These are phyloP conservation scores for Drosophila tropicalis DNA, from an alignment of 1,140 invertebrate species.

Conservation along the genomic window DNA sequence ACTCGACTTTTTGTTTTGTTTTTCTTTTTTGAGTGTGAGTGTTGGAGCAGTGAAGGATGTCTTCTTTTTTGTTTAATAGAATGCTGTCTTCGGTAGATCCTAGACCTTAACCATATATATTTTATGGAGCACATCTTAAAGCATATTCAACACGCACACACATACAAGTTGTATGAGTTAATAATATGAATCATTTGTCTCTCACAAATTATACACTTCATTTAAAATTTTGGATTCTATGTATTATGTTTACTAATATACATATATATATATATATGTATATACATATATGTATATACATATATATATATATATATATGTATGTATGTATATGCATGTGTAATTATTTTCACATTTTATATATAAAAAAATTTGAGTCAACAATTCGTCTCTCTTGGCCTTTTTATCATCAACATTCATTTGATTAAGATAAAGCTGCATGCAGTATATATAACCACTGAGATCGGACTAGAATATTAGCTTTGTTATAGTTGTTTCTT, in stretches of 20 bases:
- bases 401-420: not conserved
- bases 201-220: slow-evolving; percentile 6
- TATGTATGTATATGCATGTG: not conserved
- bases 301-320: too few species aligned
- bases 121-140: slow-evolving; percentile 67
- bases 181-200: not conserved
- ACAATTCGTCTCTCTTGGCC: not conserved
- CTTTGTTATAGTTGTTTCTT: too few species aligned
- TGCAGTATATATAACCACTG: not conserved
- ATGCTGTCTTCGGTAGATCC: slow-evolving; percentile 12
- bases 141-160: slow-evolving; percentile 17
- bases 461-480: slow-evolving; percentile 5
- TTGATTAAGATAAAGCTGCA: not conserved
- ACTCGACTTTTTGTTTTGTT: not conserved
- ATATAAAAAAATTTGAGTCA: not conserved
- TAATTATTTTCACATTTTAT: not conserved
- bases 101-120: slow-evolving; percentile 41
- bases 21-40: not conserved
- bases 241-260: not conserved
- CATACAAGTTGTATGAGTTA: not conserved
- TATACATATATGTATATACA: too few species aligned
- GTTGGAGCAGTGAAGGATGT: not conserved
- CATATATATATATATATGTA: not conserved
- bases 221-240: not conserved
- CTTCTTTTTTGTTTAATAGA: not conserved